Base-by-base conservation (phyloP, 2,888 invertebrate species). In the Orchesella flavescens region DNA sequence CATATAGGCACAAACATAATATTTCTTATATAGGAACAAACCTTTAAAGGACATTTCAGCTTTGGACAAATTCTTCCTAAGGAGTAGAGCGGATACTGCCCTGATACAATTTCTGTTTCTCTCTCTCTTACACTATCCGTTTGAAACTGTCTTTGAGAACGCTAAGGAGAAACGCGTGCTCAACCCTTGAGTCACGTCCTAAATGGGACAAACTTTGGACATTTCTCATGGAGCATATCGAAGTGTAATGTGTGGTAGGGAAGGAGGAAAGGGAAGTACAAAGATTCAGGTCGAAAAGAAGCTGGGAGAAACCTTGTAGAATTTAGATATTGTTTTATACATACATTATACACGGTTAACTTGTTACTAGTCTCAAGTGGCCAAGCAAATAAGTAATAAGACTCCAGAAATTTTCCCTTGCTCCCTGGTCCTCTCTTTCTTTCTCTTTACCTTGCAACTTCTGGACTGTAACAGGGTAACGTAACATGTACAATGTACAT, bases 141-240 rank as follows among this genome's bases (percentile, higher is more conserved):
- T 59, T 21, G 19, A 34, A 34, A 49, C 49, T 49, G 12, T 49
- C 49, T n/a, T 49, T 49, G 15, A 44, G 13, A 15, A 57, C 43
- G 53, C 7, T 24, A 72, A 53, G 63, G 55, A 69, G 34, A 15
- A 81, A 74, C 81, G 74, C 81, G 81, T 81, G 81, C 74, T 81
- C 81, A 81, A 81, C 81, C 81, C 81, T 81, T 81, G 81, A 82
- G 82, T 82, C 82, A 82, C 82, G 82, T 82, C 43, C 71, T 75
- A 82, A 82, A 82, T 82, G 82, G 82, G 82, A 82, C 75, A 82
- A 82, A 82, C 75, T 82, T 82, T 82, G 76, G 76, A 82, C 82
- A 82, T 82, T 82, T 82, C 82, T 82, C 82, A 82, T 74, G 81
- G 55, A 81, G 59, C 68, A 81, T 74, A 81, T 81, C 81, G 81